Base-by-base conservation (phyloP, 2,113 vertebrate genomes). In the Protobothrops mucrosquamatus region DNA sequence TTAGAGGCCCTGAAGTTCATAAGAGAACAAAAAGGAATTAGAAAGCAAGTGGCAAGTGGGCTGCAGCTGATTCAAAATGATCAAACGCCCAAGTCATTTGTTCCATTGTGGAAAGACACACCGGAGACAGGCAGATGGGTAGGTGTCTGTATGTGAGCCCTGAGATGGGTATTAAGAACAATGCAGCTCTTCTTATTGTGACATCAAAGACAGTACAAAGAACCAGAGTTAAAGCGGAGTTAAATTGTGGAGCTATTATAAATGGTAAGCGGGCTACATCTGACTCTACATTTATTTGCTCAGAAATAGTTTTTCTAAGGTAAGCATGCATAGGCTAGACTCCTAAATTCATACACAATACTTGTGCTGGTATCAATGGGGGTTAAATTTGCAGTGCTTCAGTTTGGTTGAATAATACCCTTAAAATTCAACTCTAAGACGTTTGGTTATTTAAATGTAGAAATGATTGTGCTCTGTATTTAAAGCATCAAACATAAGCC, bases 31-130 rank as follows among this genome's bases (percentile, higher is more conserved):
- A 97, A 96, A 93, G 88, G 96, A 95, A 95, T 91, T 93, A 92
- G 96, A 95, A 87, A 95, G 96, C 92, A 93, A 94, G 95, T 5
- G 94, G 97, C 97, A 96, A 96, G 92, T 96, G 97, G 94, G 95
- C 93, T 81, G 97, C 97, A 97, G 97, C 97, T 98, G 97, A 97
- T 97, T 97, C 95, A 46, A 95, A 91, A 95, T 91, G 95, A 96
- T 93, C 91, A 92, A 95, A 97, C 96, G 87, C 6, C 6, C 10
- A 46, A 96, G 95, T 96, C 97, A 96, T 97, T 97, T 96, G 95
- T 97, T 88, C 96, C 89, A 96, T 96, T 14, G 59, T 95, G 96
- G 92, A 96, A 97, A 97, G 97, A 96, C 94, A 93, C 92, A 95
- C 96, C 29, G 48, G 93, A 95, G 94, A 91, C 89, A 22, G 91